Base-by-base conservation (phyloP, 2,113 vertebrate species). In the Poecile atricapillus region DNA sequence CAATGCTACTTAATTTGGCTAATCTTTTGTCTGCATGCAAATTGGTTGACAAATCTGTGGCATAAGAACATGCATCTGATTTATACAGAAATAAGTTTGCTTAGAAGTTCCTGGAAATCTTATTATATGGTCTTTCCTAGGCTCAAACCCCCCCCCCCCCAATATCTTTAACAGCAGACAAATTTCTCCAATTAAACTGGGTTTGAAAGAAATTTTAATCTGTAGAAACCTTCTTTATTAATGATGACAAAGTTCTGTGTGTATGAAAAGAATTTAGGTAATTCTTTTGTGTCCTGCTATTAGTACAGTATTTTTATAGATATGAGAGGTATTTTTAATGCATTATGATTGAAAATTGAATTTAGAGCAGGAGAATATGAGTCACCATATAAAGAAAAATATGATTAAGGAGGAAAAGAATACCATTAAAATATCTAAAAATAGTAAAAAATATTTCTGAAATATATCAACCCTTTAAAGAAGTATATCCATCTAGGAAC, bases 171-270 rank as follows among this genome's bases (percentile, higher is more conserved):
- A 85, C 52, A 81, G 71, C 75, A 55, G 49, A 58, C 44, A 90
- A 50, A 19, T 71, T 88, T 89, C 69, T 91, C 63, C 28, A 81
- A 58, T 92, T 94, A 90, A 95, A 90, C 24, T 56, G 21, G 20
- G 75, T 93, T 86, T 94, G 82, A 85, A 94, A 94, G 11, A 91
- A 89, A 74, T 90, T 74, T 2, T 81, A 89, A 85, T 87, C 90
- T 94, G n/a, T 68, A 55, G 46, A 95, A 95, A 91, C 25, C 15
- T 80, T 90, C 24, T 86, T 95, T 64, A 93, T 93, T 95, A 95
- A 79, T 93, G 39, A 89, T 76, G 46, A 80, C 18, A 94, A 90
- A 86, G 9, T 39, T 86, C 49, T 87, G 33, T 64, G 43, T 89
- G 9, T 25, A 41, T 88, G 81, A 84, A 76, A 60, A 70, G 11